Evolutionary conservation across 2,888 invertebrate genomes (phyloP).

Genomic region (Heteromurus nitidus): DNA sequence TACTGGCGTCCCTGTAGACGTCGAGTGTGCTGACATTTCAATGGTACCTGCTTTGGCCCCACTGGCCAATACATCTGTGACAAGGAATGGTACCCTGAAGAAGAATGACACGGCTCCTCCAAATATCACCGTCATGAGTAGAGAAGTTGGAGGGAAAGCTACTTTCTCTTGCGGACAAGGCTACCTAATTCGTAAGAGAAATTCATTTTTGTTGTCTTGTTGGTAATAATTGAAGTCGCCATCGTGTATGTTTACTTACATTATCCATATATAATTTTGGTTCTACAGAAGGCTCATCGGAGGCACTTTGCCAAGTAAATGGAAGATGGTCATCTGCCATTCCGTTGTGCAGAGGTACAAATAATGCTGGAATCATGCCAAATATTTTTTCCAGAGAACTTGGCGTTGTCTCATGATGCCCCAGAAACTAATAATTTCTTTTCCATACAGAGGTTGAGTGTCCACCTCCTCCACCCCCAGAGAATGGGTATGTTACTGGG

Average conservation of each 20-base stretch:
- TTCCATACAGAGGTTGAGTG: conserved; percentile 84
- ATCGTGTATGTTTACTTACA: too few relatives aligned
- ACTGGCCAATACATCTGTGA: conserved; percentile 51
- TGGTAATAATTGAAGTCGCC: too few relatives aligned
- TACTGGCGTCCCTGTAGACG: conserved; percentile 62
- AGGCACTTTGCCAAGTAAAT: conserved; percentile 66
- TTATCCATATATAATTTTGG: too few relatives aligned
- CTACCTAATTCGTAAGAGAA: too few relatives aligned
- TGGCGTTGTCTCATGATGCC: conserved; percentile 12
- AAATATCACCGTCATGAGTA: conserved; percentile 82
- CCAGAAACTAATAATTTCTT: conserved; percentile 3
- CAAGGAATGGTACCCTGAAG: conserved; percentile 73
- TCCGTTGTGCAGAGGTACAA: conserved; percentile 83
- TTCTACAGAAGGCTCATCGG: conserved; percentile 80
- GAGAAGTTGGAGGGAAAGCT: conserved; percentile 87
- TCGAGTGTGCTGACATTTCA: conserved; percentile 72
- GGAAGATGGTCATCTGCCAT: conserved; percentile 88
- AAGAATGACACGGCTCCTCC: conserved; percentile 76
- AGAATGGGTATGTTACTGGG: conserved; percentile 87
- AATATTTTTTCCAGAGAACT: not conserved
- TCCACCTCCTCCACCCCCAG: conserved; percentile 84
- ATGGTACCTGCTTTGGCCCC: conserved; percentile 70
- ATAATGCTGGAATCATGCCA: not conserved
- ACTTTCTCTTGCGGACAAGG: conserved; percentile 88
- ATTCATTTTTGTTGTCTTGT: too few relatives aligned